A percentile compares a stretch with the other conserved stretches of the same genome.
These are phyloP conservation scores for Echinops telfairi DNA, from an alignment of 2,113 vertebrate genomes.

Conservation along the genomic window DNA sequence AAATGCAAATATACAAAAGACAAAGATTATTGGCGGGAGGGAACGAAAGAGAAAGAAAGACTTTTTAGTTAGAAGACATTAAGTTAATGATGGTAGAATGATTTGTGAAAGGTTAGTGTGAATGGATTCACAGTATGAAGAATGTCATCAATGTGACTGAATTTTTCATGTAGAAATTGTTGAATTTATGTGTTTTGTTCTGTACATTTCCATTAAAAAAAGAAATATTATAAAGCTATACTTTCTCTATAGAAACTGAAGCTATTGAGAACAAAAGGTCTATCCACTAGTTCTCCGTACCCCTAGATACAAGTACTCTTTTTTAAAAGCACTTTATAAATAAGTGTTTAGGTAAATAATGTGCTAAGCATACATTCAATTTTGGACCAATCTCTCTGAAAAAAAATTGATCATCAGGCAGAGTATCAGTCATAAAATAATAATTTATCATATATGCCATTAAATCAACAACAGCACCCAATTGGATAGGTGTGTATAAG, in stretches of 20 bases:
- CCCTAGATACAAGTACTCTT: not conserved
- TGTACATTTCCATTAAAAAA: not conserved
- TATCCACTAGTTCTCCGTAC: not conserved
- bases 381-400: not conserved
- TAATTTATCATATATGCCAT: too few species aligned
- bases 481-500: not conserved
- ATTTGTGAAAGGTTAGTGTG: not conserved
- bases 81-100: not conserved
- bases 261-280: not conserved
- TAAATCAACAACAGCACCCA: too few species aligned
- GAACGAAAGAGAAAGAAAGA: not conserved
- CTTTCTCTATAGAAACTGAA: not conserved
- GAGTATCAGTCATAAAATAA: not conserved
- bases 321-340: not conserved
- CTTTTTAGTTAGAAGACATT: not conserved
- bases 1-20: too few species aligned
- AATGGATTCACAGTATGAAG: not conserved
- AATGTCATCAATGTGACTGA: not conserved
- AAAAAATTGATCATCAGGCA: not conserved
- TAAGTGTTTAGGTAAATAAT: constrained; percentile 16
- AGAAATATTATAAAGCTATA: not conserved
- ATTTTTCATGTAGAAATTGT: not conserved
- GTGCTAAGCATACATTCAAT: not conserved
- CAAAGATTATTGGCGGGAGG: too few species aligned
- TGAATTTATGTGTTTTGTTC: not conserved